Conservation (phyloP, 2,113 vertebrate genomes). For the Carassius gibelio region DNA sequence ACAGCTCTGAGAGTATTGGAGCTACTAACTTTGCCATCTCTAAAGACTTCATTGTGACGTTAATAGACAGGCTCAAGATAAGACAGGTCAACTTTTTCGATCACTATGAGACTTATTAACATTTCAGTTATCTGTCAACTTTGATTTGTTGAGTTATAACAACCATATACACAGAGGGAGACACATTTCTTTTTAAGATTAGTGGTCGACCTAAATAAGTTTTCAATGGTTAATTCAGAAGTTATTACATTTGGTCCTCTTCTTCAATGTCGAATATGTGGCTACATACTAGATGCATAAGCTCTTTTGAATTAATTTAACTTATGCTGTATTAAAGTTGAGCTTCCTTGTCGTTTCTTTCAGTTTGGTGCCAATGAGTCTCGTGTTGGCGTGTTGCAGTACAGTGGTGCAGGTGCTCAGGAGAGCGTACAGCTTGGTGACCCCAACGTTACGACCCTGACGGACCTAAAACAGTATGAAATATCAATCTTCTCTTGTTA, state of each 20-base stretch:
- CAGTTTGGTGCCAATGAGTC: constrained; percentile 86
- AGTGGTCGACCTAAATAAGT: neutral
- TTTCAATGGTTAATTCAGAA: neutral
- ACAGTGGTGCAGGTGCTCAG: constrained; percentile 87
- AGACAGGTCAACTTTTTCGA: constrained; percentile 69
- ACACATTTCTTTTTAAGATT: neutral
- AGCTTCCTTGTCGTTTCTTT: neutral
- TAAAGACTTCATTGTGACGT: constrained; percentile 92
- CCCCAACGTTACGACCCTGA: constrained; percentile 64
- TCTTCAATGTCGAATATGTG: neutral
- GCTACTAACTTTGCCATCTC: constrained; percentile 86
- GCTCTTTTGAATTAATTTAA: neutral
- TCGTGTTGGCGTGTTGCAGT: constrained; percentile 88
- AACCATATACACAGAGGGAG: neutral
- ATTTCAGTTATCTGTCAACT: neutral
- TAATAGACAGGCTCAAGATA: constrained; percentile 90
- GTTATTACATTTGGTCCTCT: neutral
- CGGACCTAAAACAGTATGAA: constrained; percentile 84
- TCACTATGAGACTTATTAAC: neutral
- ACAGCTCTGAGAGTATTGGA: constrained; percentile 97
- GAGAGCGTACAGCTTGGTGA: constrained; percentile 79
- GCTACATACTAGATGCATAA: no score
- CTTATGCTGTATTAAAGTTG: neutral
- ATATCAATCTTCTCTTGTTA: neutral
- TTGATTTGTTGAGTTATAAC: neutral